These are phyloP conservation scores for Herpetotheres cachinnans DNA, from an alignment of 2,113 vertebrate species.

Conservation along the genomic window DNA sequence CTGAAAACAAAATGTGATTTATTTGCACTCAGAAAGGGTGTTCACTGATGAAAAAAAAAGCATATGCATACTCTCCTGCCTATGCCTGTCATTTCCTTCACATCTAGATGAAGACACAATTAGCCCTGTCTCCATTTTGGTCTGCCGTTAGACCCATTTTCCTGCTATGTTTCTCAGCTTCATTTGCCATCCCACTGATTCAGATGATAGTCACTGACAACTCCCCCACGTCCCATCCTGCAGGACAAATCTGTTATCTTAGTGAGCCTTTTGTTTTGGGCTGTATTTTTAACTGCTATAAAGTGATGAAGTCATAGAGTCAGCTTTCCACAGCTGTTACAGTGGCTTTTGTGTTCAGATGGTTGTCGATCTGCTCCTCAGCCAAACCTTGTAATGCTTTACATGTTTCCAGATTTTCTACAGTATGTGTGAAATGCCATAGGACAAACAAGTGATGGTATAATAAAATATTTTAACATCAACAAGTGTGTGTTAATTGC, in stretches of 20 bases:
- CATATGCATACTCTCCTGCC: neutral
- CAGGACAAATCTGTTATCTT: neutral
- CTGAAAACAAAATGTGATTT: neutral
- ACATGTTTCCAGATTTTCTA: neutral
- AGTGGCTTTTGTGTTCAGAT: neutral
- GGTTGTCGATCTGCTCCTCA: neutral
- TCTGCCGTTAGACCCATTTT: neutral
- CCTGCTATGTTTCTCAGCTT: neutral
- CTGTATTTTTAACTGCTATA: neutral
- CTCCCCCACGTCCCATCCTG: neutral
- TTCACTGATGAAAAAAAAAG: neutral
- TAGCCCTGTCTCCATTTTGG: neutral
- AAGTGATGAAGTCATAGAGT: neutral
- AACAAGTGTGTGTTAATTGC: neutral
- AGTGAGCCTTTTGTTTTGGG: neutral
- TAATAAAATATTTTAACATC: neutral
- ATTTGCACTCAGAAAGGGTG: neutral
- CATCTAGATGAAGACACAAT: neutral
- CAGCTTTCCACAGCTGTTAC: neutral
- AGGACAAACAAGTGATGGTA: neutral
- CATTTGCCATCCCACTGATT: neutral
- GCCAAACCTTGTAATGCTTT: neutral
- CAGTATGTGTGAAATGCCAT: neutral
- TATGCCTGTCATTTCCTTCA: neutral
- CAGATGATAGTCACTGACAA: neutral